Evolutionary conservation across 2,888 invertebrate genomes (phyloP), one percentile per base, ranked within the genome.

Genomic region (Napeogenes inachia): DNA sequence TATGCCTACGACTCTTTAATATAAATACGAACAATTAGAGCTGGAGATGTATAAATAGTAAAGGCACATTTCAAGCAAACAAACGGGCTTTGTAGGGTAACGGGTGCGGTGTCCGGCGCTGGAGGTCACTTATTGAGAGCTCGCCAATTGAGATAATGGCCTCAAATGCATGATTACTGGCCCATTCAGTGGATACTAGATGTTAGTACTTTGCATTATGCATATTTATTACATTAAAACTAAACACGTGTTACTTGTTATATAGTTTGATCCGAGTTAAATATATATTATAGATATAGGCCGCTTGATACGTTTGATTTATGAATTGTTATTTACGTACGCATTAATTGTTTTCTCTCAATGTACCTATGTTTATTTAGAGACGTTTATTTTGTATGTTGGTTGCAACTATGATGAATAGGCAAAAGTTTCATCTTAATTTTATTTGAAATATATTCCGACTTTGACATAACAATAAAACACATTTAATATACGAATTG

Each of bases 111-210:
- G 87, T 85, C 87, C 87, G 87, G 81, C 77, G 33, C 68, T 73
- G 74, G 84, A 87, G 84, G 85, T 80, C 85, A 82, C 81, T 84
- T 87, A 87, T 82, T 88, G 85, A 84, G 82, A 76, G 76, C 80
- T 80, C 81, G 85, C 83, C 89, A 89, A 90, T 90, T 89, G 88
- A 89, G 84, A 85, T 89, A 89, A 90, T 89, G 80, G 83, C 80
- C 79, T 81, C 85, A 86, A 87, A 88, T 87, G 87, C 86, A 89
- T 88, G 84, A 89, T 89, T 89, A 88, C 88, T 84, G 82, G 80
- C 80, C 86, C 81, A 85, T 87, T 86, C 87, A 87, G 84, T 84
- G 85, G 77, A 82, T 86, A 82, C 86, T 82, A 82, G 80, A 82
- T 73, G 81, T 79, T 80, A 77, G 78, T 77, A 75, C 67, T 75